A percentile compares a stretch with the other conserved stretches of the same genome.
Conservation (phyloP, 2,113 vertebrate genomes). For the Odocoileus virginianus region DNA sequence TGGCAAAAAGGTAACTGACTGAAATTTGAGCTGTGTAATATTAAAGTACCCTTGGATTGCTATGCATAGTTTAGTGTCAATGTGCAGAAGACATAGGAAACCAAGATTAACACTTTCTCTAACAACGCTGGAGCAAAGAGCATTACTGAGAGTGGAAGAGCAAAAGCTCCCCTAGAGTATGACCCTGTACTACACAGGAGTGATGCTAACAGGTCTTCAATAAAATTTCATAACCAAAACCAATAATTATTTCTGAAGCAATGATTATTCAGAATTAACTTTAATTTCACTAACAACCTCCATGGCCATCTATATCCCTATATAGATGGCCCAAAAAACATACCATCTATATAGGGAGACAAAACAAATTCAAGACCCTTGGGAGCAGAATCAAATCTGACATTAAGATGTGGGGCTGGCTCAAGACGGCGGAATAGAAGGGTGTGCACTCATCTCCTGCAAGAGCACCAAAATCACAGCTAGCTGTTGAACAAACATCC, state of each 20-base stretch:
- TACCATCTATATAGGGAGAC: background rate
- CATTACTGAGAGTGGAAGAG: background rate
- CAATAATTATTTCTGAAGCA: background rate
- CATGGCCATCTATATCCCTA: background rate
- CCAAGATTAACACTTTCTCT: background rate
- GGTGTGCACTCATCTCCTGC: background rate
- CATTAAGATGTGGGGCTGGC: background rate
- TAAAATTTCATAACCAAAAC: background rate
- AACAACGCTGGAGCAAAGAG: background rate
- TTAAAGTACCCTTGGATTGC: background rate
- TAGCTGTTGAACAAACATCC: background rate
- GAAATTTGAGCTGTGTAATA: background rate
- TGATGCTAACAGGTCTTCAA: background rate
- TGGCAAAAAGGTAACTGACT: background rate
- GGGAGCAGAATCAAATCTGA: background rate
- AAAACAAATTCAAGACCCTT: background rate
- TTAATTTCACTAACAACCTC: background rate
- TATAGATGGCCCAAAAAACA: background rate
- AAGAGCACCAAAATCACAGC: background rate
- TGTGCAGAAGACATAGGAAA: background rate
- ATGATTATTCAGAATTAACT: background rate
- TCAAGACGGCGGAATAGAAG: background rate
- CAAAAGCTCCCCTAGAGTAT: background rate
- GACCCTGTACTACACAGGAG: accelerated
- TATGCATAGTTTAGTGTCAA: background rate